Evolutionary conservation across 1,140 invertebrate genomes (phyloP).

Genomic region (Drosophila rhopaloa): DNA sequence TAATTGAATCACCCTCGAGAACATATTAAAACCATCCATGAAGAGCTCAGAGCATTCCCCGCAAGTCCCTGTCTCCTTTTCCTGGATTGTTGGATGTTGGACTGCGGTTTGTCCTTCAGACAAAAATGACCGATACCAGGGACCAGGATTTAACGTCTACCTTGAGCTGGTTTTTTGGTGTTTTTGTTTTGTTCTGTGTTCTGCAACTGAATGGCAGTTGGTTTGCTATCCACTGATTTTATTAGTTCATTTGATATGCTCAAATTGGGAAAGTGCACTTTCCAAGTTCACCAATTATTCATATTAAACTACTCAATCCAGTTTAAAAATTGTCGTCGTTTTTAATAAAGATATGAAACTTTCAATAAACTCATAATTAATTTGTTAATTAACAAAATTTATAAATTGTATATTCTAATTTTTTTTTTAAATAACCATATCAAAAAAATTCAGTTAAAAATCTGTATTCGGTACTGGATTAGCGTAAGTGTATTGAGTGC

Average conservation of each 20-base stretch:
- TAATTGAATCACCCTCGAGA: conserved; percentile 82
- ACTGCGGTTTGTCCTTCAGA: conserved; percentile 75
- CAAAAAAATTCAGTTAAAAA: neutral
- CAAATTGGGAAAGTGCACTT: conserved; percentile 1
- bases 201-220: conserved; percentile 18
- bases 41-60: conserved; percentile 31
- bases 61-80: neutral
- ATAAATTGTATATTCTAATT: too few relatives aligned
- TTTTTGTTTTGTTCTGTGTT: conserved; percentile 14
- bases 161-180: conserved; percentile 7
- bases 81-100: conserved; percentile 58
- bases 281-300: conserved; percentile 7
- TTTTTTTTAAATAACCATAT: too few relatives aligned
- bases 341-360: neutral
- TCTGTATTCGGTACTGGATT: neutral
- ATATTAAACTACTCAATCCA: neutral
- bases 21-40: conserved; percentile 78
- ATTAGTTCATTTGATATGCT: conserved; percentile 17
- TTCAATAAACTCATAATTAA: too few relatives aligned
- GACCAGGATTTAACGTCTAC: conserved; percentile 46
- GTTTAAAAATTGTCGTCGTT: neutral
- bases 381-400: too few relatives aligned
- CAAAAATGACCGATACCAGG: conserved; percentile 72
- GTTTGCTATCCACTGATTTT: conserved; percentile 2
- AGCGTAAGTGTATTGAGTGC: conserved; percentile 29